A percentile compares a stretch with the other conserved stretches of the same genome.
Evolutionary conservation across 2,888 invertebrate genomes (phyloP).

Genomic region (Synanthedon formicaeformis): DNA sequence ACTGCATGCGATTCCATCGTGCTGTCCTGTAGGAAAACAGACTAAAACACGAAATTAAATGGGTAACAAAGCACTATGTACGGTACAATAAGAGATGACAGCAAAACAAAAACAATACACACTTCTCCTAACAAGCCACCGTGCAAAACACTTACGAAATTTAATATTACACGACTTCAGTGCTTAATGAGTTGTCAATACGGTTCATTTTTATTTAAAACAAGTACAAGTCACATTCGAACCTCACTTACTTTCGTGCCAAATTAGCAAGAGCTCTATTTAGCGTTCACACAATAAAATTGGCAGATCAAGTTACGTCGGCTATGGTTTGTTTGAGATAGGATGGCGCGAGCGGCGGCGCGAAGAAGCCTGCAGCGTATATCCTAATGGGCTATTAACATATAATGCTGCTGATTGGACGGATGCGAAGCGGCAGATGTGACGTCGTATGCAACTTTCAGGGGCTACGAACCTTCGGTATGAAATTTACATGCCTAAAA

Average conservation of each 20-base stretch:
- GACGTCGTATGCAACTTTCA: constrained; percentile 34
- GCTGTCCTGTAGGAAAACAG: constrained; percentile 9
- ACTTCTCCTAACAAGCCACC: constrained; percentile 48
- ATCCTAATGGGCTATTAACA: constrained; percentile 71
- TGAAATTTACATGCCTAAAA: no score
- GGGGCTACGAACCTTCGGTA: constrained; percentile 28
- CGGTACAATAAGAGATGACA: constrained; percentile 32
- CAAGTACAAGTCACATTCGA: background rate
- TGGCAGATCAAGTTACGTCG: constrained; percentile 21
- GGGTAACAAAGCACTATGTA: constrained; percentile 27
- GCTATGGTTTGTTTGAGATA: constrained; percentile 29
- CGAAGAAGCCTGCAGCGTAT: constrained; percentile 52
- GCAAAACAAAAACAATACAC: constrained; percentile 37
- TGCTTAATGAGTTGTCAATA: constrained; percentile 10
- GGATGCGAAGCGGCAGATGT: constrained; percentile 63
- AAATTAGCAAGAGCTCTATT: constrained; percentile 20
- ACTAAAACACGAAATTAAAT: constrained; percentile 31
- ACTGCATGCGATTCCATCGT: no score
- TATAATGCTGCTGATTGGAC: constrained; percentile 74
- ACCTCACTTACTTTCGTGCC: constrained; percentile 11
- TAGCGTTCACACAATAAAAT: constrained; percentile 13
- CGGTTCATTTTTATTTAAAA: constrained; percentile 3
- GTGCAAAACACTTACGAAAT: constrained; percentile 30
- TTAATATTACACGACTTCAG: constrained; percentile 6
- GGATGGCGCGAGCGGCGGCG: constrained; percentile 37